Evolutionary conservation across 64 coral and sea anemone species (phyloP).

Genomic region (Catalaphyllia jardinei): DNA sequence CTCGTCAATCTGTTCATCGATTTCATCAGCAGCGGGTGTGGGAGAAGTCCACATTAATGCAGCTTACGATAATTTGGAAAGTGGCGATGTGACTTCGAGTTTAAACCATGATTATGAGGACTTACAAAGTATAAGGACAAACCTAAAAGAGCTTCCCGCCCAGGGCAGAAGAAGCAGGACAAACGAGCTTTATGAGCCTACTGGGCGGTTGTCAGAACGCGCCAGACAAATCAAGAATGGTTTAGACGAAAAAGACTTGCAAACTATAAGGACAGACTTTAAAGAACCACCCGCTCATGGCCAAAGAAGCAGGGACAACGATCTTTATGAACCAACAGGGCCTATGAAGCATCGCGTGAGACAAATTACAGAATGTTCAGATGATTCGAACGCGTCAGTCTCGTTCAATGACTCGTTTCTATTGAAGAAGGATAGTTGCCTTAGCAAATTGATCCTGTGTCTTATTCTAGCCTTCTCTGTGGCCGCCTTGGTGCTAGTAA

Average conservation of each 20-base stretch:
- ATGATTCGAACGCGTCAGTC: neutral
- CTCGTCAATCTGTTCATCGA: neutral
- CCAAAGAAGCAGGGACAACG: neutral
- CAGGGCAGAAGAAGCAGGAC: neutral
- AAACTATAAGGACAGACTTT: neutral
- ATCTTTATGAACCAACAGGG: neutral
- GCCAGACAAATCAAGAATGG: neutral
- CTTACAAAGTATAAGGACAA: neutral
- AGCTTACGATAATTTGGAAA: conserved; percentile 8
- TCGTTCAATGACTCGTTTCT: neutral
- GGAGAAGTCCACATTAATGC: neutral
- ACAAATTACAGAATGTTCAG: conserved; percentile 50
- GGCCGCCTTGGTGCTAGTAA: conserved; percentile 8
- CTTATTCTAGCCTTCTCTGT: conserved; percentile 42
- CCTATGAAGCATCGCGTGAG: neutral
- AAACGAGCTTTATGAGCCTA: conserved; percentile 26
- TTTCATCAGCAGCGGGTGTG: neutral
- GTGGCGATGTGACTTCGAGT: neutral
- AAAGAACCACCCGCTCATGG: neutral
- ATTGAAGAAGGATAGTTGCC: neutral
- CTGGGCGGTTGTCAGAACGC: neutral
- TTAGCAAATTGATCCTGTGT: conserved; percentile 32
- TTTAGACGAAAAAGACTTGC: conserved; percentile 1
- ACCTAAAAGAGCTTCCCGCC: neutral
- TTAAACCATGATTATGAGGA: conserved; percentile 21